These are phyloP conservation scores for Pteruthius melanotis DNA, from an alignment of 2,113 vertebrate species.

Conservation along the genomic window DNA sequence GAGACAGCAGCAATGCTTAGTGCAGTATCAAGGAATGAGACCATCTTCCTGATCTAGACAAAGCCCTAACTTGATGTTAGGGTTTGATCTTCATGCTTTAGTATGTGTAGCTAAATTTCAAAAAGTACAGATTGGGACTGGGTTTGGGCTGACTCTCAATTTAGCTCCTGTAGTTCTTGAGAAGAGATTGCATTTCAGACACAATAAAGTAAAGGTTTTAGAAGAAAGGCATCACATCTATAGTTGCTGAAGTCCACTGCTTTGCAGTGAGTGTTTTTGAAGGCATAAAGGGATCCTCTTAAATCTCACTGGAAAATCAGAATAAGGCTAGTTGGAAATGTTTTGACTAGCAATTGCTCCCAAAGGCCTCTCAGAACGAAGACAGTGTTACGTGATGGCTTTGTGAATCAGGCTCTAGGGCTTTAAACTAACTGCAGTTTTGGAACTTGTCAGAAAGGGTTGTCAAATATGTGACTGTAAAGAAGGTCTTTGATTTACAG, in stretches of 20 bases:
- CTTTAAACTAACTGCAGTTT: slow-evolving; percentile 50
- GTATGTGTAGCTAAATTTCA: not conserved
- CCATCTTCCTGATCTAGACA: not conserved
- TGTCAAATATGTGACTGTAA: slow-evolving; percentile 61
- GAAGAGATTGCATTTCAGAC: not conserved
- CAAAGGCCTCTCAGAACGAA: slow-evolving; percentile 30
- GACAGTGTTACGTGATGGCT: slow-evolving; percentile 23
- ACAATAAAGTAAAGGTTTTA: not conserved
- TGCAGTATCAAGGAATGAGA: not conserved
- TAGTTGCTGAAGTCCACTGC: not conserved
- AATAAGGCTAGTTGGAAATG: slow-evolving; percentile 42
- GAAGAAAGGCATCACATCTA: not conserved
- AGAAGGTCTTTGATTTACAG: slow-evolving; percentile 62
- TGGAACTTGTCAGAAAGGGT: slow-evolving; percentile 66
- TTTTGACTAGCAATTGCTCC: slow-evolving; percentile 43
- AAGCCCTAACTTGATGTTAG: not conserved
- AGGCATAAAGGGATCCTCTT: not conserved
- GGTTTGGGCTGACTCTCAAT: not conserved
- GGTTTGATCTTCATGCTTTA: not conserved
- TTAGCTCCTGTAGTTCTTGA: not conserved
- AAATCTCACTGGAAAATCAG: slow-evolving; percentile 32
- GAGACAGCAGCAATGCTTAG: not conserved
- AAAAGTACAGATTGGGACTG: not conserved
- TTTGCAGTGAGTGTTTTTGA: not conserved
- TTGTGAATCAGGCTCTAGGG: not conserved